Conservation (phyloP, 2,797 vertebrate genomes). For the Gallinago nigripennis region DNA sequence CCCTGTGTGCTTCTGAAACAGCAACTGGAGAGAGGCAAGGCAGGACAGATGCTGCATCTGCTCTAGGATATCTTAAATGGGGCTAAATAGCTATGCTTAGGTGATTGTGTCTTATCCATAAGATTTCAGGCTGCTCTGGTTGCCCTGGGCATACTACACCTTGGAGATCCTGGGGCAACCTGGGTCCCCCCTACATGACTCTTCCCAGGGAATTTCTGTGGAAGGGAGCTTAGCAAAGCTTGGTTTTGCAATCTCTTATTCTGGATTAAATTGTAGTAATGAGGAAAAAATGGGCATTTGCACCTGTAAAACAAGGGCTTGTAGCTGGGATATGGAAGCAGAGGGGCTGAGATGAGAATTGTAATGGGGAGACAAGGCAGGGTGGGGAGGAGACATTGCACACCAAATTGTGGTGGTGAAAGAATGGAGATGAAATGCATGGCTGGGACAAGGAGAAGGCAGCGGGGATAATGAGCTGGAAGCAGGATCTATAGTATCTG, state of each 20-base stretch:
- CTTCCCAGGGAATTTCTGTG: neutral
- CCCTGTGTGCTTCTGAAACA: neutral
- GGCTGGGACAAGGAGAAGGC: neutral
- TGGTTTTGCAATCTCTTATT: neutral
- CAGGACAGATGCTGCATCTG: neutral
- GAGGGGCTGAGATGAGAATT: neutral
- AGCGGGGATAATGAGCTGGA: neutral
- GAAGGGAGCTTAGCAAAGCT: neutral
- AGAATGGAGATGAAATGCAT: neutral
- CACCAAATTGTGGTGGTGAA: neutral
- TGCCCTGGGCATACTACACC: neutral
- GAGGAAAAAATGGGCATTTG: neutral
- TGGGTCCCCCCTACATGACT: neutral
- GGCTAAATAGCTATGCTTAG: no score
- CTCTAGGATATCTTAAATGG: neutral
- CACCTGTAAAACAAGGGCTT: neutral
- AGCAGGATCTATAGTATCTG: neutral
- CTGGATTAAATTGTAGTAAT: neutral
- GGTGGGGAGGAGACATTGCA: neutral
- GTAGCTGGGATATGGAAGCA: neutral
- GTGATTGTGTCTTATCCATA: neutral
- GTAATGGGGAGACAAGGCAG: neutral
- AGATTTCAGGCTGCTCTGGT: neutral
- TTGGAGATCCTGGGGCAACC: rapidly evolving
- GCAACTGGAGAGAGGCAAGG: neutral